Percentiles rank a stretch among this genome's conserved stretches.
Conservation (phyloP, 2,113 vertebrate genomes). For the Miniopterus natalensis region DNA sequence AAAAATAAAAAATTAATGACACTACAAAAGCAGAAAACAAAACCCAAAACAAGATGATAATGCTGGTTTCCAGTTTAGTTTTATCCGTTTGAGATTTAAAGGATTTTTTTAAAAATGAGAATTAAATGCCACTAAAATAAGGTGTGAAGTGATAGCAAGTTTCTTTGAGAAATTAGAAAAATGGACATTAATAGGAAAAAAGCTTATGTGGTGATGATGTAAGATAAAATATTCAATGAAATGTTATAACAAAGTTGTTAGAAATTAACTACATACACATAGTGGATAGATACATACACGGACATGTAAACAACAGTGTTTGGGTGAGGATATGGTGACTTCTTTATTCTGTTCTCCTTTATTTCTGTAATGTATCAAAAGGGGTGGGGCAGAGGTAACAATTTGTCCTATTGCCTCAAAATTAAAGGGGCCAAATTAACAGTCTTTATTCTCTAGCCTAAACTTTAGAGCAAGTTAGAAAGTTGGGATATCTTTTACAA, state of each 20-base stretch:
- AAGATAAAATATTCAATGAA: neutral
- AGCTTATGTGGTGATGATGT: rapidly evolving
- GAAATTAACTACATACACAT: neutral
- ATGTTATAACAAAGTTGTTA: neutral
- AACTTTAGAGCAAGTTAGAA: neutral
- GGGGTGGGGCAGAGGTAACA: neutral
- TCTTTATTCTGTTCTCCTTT: neutral
- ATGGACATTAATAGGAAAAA: neutral
- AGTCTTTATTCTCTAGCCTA: neutral
- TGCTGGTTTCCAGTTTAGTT: neutral
- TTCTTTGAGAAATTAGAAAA: neutral
- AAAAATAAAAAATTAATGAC: no score
- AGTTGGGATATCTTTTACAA: rapidly evolving
- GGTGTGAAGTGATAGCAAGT: neutral
- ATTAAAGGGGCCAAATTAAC: neutral
- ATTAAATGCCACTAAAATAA: neutral
- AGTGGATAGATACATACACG: neutral
- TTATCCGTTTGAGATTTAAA: no score
- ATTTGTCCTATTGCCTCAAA: neutral
- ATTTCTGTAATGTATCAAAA: neutral
- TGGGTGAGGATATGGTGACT: no score
- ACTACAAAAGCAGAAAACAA: neutral
- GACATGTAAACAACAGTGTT: neutral
- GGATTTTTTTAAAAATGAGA: neutral
- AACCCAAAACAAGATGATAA: neutral